Base-by-base conservation (phyloP, 1,140 invertebrate species). In the Drosophila tsacasi region DNA sequence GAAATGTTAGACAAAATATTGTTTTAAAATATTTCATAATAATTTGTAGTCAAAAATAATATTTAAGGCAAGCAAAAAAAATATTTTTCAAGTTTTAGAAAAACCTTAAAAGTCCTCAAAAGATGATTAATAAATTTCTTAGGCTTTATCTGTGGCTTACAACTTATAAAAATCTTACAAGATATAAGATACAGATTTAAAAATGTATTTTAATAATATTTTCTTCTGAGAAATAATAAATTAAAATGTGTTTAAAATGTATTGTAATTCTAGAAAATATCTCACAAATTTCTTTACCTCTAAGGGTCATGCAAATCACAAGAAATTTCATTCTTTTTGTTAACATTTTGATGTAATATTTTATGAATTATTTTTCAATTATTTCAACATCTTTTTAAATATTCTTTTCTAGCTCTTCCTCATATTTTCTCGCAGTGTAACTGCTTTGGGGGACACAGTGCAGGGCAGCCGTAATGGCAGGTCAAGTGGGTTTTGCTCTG, bases 401-500 rank as follows among this genome's bases (percentile, higher is more conserved):
- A 0, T 17, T n/a, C 23, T 49, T n/a, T 17, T 23, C 2, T 2
- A 2, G 0, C 8, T 8, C 5, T 13, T 10, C 17, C 2, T 3
- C 2, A 1, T 10, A 1, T 15, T 32, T 61, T 60, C 10, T 23
- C 10, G 21, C 42, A 3, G 40, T 60, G 55, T n/a, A 32, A 7
- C 23, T 42, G 21, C 15, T 27, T 21, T 4, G 19, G 35, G 32
- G 39, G 39, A 61, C 55, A 23, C 5, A 27, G 49, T 19, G 23
- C 12, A 37, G 42, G 58, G 42, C 68, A 57, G 55, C 46, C 68
- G 42, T 73, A 73, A 73, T 61, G 71, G 68, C 71, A 61, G 71
- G 71, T 73, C 71, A 74, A 71, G 65, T 71, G 71, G 71, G 66
- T 42, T 62, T 65, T 61, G 62, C 37, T 25, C 69, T 27, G 52